phyloP scores from a whole-genome alignment of 2,797 vertebrate genomes.

The Phalloptychus januarius region DNA sequence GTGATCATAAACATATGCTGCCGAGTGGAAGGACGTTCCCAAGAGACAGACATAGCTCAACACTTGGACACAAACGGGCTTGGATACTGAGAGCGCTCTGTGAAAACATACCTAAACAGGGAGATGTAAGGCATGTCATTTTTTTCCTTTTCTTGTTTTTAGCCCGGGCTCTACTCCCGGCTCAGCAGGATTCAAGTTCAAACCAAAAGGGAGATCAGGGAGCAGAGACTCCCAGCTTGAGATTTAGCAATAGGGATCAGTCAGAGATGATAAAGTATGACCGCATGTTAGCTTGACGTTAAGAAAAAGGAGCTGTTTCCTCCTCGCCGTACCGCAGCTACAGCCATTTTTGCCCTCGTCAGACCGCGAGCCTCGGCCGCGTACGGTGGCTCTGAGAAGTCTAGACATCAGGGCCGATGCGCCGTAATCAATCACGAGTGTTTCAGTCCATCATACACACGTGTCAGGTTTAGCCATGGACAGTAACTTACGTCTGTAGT shows the following conservation, averaged over 20 bases:
- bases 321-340: constrained; percentile 49
- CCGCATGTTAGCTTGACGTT: constrained; percentile 64
- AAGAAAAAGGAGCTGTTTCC: constrained; percentile 66
- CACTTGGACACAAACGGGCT: constrained; percentile 33
- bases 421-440: background rate
- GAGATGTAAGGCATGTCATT: constrained; percentile 67
- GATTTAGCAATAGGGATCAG: constrained; percentile 67
- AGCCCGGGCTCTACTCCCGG: constrained; percentile 34
- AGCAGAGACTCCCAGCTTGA: constrained; percentile 20
- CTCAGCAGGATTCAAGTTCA: constrained; percentile 52
- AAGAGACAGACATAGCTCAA: constrained; percentile 57
- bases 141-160: constrained; percentile 33
- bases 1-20: constrained; percentile 77
- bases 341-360: constrained; percentile 55
- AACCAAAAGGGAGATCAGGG: constrained; percentile 27
- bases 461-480: background rate
- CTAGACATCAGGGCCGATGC: background rate
- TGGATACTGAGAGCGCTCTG: constrained; percentile 55
- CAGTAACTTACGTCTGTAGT: background rate
- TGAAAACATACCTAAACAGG: constrained; percentile 70
- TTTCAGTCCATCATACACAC: background rate
- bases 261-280: constrained; percentile 64
- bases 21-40: constrained; percentile 65
- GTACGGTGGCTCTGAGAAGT: background rate
- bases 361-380: constrained; percentile 47